Conservation (phyloP, 2,888 invertebrate species). For the Lissocephala sabroskyi region DNA sequence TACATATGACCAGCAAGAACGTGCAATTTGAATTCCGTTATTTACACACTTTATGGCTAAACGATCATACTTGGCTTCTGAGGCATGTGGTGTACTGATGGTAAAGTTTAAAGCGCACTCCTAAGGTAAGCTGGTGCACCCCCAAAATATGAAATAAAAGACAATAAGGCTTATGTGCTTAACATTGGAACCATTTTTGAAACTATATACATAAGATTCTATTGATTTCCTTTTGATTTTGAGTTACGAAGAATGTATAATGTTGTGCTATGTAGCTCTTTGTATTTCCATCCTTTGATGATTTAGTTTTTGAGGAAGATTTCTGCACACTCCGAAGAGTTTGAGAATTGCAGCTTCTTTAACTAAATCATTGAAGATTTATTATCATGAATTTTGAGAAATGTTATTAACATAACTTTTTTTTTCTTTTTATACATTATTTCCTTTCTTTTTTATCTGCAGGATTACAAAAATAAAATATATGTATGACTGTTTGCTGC, state of each 20-base stretch:
- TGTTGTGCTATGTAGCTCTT: slow-evolving; percentile 10
- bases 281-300: slow-evolving; percentile 6
- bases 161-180: slow-evolving; percentile 8
- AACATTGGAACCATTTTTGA: too few species aligned
- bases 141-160: too few species aligned
- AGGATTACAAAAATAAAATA: slow-evolving; percentile 23
- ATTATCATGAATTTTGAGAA: slow-evolving; percentile 13
- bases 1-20: slow-evolving; percentile 23
- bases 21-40: slow-evolving; percentile 35
- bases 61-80: slow-evolving; percentile 42
- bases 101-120: slow-evolving; percentile 50
- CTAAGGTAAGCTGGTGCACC: slow-evolving; percentile 59
- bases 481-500: slow-evolving; percentile 25
- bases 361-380: neutral
- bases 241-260: slow-evolving; percentile 12
- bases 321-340: too few species aligned
- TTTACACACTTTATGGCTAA: slow-evolving; percentile 27
- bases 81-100: slow-evolving; percentile 54
- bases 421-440: slow-evolving; percentile 20
- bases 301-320: too few species aligned
- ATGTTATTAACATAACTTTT: slow-evolving; percentile 44
- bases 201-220: slow-evolving; percentile 14
- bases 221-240: slow-evolving; percentile 24
- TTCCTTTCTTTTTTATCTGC: slow-evolving; percentile 21
- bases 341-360: too few species aligned